Conservation (phyloP, 2,113 vertebrate species). For the Boulengeromyrus knoepffleri region DNA sequence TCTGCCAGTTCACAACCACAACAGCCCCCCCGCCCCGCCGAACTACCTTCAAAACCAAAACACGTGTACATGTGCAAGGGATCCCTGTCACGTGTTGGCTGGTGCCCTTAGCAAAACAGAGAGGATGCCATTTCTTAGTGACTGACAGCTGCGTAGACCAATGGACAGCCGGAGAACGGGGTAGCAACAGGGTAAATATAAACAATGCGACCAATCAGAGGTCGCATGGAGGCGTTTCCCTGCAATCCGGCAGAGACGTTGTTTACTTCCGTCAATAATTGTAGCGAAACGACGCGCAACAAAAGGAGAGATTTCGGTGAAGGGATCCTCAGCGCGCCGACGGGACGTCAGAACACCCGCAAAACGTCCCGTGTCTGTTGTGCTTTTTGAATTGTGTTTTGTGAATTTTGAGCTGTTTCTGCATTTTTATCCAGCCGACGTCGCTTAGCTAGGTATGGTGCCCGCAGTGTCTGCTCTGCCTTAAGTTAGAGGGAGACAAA, state of each 20-base stretch:
- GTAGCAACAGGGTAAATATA: conserved; percentile 57
- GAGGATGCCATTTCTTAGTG: conserved; percentile 13
- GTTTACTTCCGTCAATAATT: conserved; percentile 72
- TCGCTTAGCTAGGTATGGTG: neutral
- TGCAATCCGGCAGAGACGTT: conserved; percentile 16
- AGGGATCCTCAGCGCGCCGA: neutral
- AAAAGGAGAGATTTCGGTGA: conserved; percentile 30
- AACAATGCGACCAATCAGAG: conserved; percentile 46
- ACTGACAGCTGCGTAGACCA: conserved; percentile 41
- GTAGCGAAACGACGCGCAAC: conserved; percentile 25
- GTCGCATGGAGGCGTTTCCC: conserved; percentile 26
- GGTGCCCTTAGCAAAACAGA: conserved; percentile 46
- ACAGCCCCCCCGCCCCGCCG: neutral
- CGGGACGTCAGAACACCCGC: neutral
- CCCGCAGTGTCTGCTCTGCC: neutral
- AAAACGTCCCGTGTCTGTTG: neutral
- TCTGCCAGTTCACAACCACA: neutral
- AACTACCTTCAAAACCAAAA: conserved; percentile 50
- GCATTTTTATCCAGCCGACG: neutral
- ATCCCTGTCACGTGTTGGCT: conserved; percentile 53
- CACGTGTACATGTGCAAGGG: conserved; percentile 56
- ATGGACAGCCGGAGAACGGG: conserved; percentile 38
- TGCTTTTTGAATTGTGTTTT: neutral
- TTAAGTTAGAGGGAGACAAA: neutral
- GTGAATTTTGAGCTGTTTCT: neutral